Percentiles rank a stretch among this genome's conserved stretches.
phyloP scores from a whole-genome alignment of 2,797 vertebrate genomes.

The Alauda arvensis region DNA sequence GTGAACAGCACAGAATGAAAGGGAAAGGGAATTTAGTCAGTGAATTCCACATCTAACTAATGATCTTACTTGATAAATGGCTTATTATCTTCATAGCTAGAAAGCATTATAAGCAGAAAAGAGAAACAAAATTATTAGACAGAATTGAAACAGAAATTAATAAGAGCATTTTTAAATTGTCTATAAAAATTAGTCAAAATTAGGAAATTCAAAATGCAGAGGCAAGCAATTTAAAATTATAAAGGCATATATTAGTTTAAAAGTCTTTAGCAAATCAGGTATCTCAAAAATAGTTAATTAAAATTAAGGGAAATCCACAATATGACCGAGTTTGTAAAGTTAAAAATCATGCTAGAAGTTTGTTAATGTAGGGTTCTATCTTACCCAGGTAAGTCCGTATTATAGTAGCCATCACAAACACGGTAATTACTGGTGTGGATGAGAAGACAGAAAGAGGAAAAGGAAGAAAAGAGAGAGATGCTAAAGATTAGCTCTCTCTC shows the following conservation, averaged over 20 bases:
- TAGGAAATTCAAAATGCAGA: slow-evolving; percentile 79
- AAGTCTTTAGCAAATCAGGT: slow-evolving; percentile 73
- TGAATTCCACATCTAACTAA: slow-evolving; percentile 89
- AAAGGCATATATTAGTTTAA: slow-evolving; percentile 73
- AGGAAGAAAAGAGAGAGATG: slow-evolving; percentile 86
- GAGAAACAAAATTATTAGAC: slow-evolving; percentile 98
- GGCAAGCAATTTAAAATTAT: slow-evolving; percentile 78
- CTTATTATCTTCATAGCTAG: slow-evolving; percentile 99
- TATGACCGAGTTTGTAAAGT: slow-evolving; percentile 76
- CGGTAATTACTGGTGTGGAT: slow-evolving; percentile 98
- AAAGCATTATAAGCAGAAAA: slow-evolving; percentile 98
- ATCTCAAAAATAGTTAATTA: slow-evolving; percentile 70
- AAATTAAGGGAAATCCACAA: slow-evolving; percentile 75
- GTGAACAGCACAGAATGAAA: slow-evolving; percentile 75
- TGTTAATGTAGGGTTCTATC: slow-evolving; percentile 86
- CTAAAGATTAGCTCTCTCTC: slow-evolving; percentile 89
- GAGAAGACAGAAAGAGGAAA: slow-evolving; percentile 84
- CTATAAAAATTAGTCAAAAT: slow-evolving; percentile 76
- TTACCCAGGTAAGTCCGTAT: slow-evolving; percentile 99
- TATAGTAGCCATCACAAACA: slow-evolving; percentile 99
- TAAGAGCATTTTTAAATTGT: slow-evolving; percentile 80
- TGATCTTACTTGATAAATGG: slow-evolving; percentile 99
- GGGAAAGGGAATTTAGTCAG: slow-evolving; percentile 73
- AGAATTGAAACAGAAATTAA: slow-evolving; percentile 82
- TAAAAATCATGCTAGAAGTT: slow-evolving; percentile 78